Evolutionary conservation across 1,140 invertebrate genomes (phyloP), one percentile per base, ranked within the genome.

Genomic region (Camponotus vicinus): DNA sequence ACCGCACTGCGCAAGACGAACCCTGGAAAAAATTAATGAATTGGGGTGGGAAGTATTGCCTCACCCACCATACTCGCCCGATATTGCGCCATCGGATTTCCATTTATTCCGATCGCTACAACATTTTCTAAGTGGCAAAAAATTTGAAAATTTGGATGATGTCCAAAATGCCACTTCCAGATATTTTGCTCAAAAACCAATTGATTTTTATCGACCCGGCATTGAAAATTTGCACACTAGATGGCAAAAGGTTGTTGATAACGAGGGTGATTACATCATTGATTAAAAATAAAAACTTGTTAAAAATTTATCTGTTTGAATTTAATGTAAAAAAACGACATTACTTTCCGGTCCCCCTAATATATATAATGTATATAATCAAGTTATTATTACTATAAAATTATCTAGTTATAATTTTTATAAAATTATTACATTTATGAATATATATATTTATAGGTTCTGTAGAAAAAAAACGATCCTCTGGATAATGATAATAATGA

Each of bases 161-260:
- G 32, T 70, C 55, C 66, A 82, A 83, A 83, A 71, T 83, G 37
- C 55, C 57, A 71, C 73, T 21, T 83, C 40, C 21, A 73, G 57
- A 73, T 83, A 83, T 80, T 80, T 80, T 80, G 37, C 52, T 69
- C 63, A 80, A 69, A 80, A 80, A 59, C 52, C 32, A 59, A 83
- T 73, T 83, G 7, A 73, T 83, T 83, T 73, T 83, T 61, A 83
- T 71, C 79, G 15, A 83, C 73, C 57, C 27, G 57, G 55, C 55
- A 83, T 83, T 83, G 32, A 61, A 83, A 83, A 70, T 83, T 83
- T 79, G 63, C 45, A 37, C 32, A 79, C 45, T 67, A 79, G 63
- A 55, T 79, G 45, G 42, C 76, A 57, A 79, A 79, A 79, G 7
- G 34, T 73, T 73, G 70, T 73, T 73, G 15, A 73, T 55, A 73